Conservation (phyloP, 2,113 vertebrate species). For the Catagonus wagneri region DNA sequence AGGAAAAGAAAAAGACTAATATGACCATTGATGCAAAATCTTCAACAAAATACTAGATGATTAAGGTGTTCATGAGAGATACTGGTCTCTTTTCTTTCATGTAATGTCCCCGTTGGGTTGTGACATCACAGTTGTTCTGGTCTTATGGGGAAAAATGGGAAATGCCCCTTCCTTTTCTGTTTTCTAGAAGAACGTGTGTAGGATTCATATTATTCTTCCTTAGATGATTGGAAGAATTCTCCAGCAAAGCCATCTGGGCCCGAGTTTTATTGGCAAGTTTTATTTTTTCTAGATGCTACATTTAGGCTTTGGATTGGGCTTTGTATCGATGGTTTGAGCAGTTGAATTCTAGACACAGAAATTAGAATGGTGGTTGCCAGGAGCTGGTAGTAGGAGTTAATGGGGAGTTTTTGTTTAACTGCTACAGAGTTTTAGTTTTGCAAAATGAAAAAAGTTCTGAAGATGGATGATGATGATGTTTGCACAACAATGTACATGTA, state of each 20-base stretch:
- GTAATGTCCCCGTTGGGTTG: background rate
- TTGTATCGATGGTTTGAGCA: background rate
- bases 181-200: background rate
- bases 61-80: background rate
- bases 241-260: background rate
- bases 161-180: background rate
- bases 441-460: background rate
- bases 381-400: background rate
- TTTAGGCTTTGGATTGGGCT: background rate
- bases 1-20: background rate
- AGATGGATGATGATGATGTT: background rate
- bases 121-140: background rate
- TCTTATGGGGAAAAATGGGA: background rate
- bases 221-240: background rate
- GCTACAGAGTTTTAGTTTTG: background rate
- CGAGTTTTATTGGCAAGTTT: background rate
- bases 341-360: background rate
- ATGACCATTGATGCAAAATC: background rate
- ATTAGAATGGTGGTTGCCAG: background rate
- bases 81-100: background rate
- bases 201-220: background rate
- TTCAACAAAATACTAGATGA: background rate
- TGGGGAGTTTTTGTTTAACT: background rate
- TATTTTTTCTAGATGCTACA: background rate
- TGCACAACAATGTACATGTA: background rate